Conservation (phyloP, 2,113 vertebrate species). For the Lamprologus lemairii region DNA sequence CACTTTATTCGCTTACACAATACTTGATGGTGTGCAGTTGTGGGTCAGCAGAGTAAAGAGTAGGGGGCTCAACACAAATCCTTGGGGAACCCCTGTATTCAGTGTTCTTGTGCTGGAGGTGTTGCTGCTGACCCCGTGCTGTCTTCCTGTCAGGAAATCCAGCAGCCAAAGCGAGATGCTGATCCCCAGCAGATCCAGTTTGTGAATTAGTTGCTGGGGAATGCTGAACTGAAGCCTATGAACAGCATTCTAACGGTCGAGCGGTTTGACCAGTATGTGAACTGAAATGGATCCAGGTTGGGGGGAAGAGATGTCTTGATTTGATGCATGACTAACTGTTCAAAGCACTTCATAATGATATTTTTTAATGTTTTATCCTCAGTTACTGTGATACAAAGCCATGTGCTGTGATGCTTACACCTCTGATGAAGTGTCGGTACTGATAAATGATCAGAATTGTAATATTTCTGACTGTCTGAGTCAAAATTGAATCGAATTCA, state of each 20-base stretch:
- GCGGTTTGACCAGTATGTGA: not conserved
- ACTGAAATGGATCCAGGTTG: not conserved
- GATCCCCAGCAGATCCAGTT: not conserved
- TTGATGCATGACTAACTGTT: not conserved
- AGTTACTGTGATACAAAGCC: not conserved
- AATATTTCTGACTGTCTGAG: not conserved
- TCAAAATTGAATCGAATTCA: not conserved
- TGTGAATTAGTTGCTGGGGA: not conserved
- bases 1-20: not conserved
- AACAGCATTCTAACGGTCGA: not conserved
- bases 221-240: not conserved
- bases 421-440: not conserved
- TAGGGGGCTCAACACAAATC: not conserved
- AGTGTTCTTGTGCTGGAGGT: not conserved
- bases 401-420: not conserved
- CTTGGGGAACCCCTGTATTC: not conserved
- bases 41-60: not conserved
- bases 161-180: not conserved
- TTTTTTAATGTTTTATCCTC: not conserved
- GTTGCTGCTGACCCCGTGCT: not conserved
- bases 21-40: not conserved
- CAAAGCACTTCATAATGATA: not conserved
- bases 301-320: not conserved
- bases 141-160: not conserved
- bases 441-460: not conserved